These are phyloP conservation scores for Geopemphigus sp. DNA, from an alignment of 1,140 invertebrate species.

Conservation along the genomic window DNA sequence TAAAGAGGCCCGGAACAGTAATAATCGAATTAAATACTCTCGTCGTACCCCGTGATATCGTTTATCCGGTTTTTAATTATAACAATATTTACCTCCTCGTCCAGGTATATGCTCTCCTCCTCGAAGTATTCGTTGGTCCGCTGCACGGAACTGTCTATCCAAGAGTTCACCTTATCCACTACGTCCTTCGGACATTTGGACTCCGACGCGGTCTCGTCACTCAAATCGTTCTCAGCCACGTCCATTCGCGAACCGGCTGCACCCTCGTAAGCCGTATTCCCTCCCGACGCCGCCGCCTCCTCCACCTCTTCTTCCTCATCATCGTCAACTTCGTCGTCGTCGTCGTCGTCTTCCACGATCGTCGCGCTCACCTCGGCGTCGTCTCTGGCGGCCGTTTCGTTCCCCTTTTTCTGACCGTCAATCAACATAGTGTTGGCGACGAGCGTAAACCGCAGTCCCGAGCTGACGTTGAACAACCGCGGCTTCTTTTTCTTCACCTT, in stretches of 20 bases:
- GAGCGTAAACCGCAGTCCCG: slow-evolving; percentile 28
- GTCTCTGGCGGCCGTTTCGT: not conserved
- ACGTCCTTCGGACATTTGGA: slow-evolving; percentile 38
- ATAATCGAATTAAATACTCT: too few species aligned
- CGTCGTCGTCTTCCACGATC: not conserved
- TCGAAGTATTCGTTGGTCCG: not conserved
- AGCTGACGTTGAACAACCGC: slow-evolving; percentile 28
- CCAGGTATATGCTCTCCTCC: not conserved
- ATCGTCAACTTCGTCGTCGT: not conserved
- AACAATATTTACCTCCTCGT: slow-evolving; percentile 30
- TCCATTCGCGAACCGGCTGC: not conserved
- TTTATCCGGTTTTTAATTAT: too few species aligned
- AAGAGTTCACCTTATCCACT: slow-evolving; percentile 35
- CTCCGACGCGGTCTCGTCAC: not conserved
- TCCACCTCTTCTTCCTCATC: not conserved
- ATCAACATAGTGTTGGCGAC: slow-evolving; percentile 39
- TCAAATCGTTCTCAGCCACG: not conserved
- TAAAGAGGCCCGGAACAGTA: too few species aligned
- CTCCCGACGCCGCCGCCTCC: not conserved
- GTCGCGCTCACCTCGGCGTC: too few species aligned
- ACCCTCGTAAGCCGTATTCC: not conserved
- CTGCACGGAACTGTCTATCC: slow-evolving; percentile 33
- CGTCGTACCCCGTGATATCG: too few species aligned
- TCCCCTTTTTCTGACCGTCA: not conserved
- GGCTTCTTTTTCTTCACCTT: slow-evolving; percentile 43